These are phyloP conservation scores for Agrypnia vestita DNA, from an alignment of 1,140 invertebrate species.

Conservation along the genomic window DNA sequence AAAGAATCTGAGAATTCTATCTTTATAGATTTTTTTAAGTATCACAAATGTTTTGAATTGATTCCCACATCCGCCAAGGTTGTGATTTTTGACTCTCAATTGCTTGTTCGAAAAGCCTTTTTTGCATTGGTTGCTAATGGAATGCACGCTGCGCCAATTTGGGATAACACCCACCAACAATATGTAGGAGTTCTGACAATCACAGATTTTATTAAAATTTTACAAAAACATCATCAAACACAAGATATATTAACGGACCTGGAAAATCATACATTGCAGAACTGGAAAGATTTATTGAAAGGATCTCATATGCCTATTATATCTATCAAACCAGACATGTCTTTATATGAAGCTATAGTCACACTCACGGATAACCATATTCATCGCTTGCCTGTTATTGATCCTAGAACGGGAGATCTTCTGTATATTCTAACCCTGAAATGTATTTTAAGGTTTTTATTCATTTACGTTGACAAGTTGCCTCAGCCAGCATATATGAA, in stretches of 20 bases:
- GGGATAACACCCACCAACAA: conserved; percentile 93
- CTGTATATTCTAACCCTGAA: conserved; percentile 99
- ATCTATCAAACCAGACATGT: conserved; percentile 90
- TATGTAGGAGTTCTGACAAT: conserved; percentile 99
- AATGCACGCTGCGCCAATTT: conserved; percentile 97
- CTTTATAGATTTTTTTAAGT: conserved; percentile 98
- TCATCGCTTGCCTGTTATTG: conserved; percentile 97
- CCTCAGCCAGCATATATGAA: conserved; percentile 94
- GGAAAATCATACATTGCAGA: conserved; percentile 97
- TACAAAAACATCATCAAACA: conserved; percentile 97
- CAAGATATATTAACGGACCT: conserved; percentile 93
- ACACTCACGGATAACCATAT: conserved; percentile 94
- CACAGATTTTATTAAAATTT: conserved; percentile 99
- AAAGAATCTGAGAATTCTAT: conserved; percentile 84
- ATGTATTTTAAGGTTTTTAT: conserved; percentile 97
- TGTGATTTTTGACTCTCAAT: conserved; percentile 99
- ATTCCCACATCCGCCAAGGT: conserved; percentile 99
- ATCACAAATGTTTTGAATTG: conserved; percentile 99
- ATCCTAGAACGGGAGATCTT: conserved; percentile 96
- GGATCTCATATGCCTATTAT: conserved; percentile 87
- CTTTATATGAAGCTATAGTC: conserved; percentile 93
- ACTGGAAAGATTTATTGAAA: conserved; percentile 91
- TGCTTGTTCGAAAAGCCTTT: conserved; percentile 99
- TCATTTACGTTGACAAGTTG: conserved; percentile 97
- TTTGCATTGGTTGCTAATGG: conserved; percentile 99